These are phyloP conservation scores for Epinotia demarniana DNA, from an alignment of 2,888 invertebrate species.

Conservation along the genomic window DNA sequence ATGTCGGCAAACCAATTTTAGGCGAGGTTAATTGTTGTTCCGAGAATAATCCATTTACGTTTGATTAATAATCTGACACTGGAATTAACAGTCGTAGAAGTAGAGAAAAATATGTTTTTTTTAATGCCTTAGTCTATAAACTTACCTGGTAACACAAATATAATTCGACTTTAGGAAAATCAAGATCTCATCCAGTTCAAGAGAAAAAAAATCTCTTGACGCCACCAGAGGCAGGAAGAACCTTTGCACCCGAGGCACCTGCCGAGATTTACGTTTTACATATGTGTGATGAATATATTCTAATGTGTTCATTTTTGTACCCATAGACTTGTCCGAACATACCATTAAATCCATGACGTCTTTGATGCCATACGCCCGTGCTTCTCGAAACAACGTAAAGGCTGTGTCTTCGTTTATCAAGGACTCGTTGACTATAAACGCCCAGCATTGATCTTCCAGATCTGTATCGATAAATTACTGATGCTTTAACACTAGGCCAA, in stretches of 20 bases:
- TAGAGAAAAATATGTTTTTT: neutral
- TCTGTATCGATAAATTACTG: constrained; percentile 69
- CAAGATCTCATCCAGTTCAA: constrained; percentile 87
- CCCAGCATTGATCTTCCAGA: constrained; percentile 91
- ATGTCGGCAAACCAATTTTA: too few relatives aligned
- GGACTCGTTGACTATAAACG: constrained; percentile 88
- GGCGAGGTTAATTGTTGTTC: too few relatives aligned
- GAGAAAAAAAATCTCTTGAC: constrained; percentile 88
- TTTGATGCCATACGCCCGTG: constrained; percentile 81
- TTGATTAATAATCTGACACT: too few relatives aligned
- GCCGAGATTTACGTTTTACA: constrained; percentile 37
- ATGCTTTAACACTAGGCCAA: too few relatives aligned
- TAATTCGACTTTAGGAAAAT: constrained; percentile 89
- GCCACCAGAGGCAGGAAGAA: constrained; percentile 91
- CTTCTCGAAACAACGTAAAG: constrained; percentile 87
- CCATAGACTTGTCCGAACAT: constrained; percentile 30
- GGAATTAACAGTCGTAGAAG: neutral
- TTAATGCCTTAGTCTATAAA: too few relatives aligned
- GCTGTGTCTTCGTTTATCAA: constrained; percentile 91
- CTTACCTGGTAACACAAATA: constrained; percentile 89
- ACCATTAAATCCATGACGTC: constrained; percentile 89
- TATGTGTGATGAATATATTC: neutral
- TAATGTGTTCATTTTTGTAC: neutral
- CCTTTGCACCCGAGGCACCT: constrained; percentile 88
- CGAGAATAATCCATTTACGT: too few relatives aligned